Base-by-base conservation (phyloP, 1,140 invertebrate species). In the Vollenhovia emeryi region DNA sequence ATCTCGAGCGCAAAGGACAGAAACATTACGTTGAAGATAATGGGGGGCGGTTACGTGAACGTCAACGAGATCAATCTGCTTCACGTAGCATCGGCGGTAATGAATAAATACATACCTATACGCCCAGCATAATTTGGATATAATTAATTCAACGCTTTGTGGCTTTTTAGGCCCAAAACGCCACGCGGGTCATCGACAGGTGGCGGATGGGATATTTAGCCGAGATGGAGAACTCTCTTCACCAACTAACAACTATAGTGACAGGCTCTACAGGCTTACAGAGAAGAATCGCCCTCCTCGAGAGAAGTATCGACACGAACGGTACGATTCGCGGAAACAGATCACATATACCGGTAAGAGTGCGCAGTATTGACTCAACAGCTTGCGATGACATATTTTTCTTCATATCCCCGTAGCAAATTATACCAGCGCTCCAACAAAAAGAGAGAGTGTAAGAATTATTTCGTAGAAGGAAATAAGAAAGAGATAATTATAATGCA, bases 21-120 rank as follows among this genome's bases (percentile, higher is more conserved):
- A 86, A 97, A 96, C 87, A 96, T 97, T n/a, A 96, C 95, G 48
- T 94, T 97, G 71, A 95, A 94, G 71, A 93, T 96, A 1, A 95
- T 95, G 36, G 97, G 97, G 45, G 94, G 88, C n/a, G 96, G 96
- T 55, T 96, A 93, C 50, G 91, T 97, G 40, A 96, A 96, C 62
- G 93, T 97, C 6, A 97, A 96, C 71, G 95, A 96, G 9, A 92
- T 95, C 75, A 95, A 96, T 93, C 91, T 96, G 45, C 86, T 96
- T 9, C 95, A 96, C 45, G 84, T 96, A 27, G 93, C 95, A 4
- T 89, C 89, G 57, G 85, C 92, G 91, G 95, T 96, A 94, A 92
- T 91, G 11, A 64, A 76, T 30, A 36, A 13, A 45, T 36, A 13
- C 50, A 45, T 36, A 13, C 50, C 15, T 30, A 24, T 57, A 48